Base-by-base conservation (phyloP, 2,797 vertebrate species). In the Ciconia nigra region DNA sequence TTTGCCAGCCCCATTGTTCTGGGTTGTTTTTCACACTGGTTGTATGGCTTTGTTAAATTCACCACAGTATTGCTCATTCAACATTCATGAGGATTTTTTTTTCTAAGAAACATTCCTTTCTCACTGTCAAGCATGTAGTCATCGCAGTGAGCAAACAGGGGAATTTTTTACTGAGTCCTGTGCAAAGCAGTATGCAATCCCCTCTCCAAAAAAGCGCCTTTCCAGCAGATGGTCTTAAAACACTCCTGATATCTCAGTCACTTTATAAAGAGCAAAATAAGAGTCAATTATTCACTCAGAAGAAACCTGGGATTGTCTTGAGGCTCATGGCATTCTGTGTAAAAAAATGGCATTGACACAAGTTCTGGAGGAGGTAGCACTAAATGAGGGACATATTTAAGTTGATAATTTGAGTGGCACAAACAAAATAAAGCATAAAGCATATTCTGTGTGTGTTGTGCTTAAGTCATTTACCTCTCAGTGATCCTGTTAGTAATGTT, bases 101-200 rank as follows among this genome's bases (percentile, higher is more conserved):
- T 13, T 19, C 7, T 37, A 7, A 61, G 58, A 47, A 41, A 8
- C 25, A 5, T 17, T 49, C 39, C 4, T 58, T 33, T 46, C 18
- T 70, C 11, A 2, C 41, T 72, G 13, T 37, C 61, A 83, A 67
- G 44, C 18, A 46, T 9, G 22, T 37, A 49, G 7, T 18, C 21
- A 8, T 16, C 0, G 1, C 37, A 51, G 10, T 8, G 57, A 54
- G 12, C 11, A 33, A 24, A 4, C 0, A 62, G 55, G 22, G n/a
- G 22, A 26, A 5, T 0, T 0, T 89, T 83, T 83, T 49, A 37
- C 58, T 39, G 37, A 39, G 37, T 39, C 37, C 37, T 73, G 16
- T 39, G 54, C 29, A 54, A 70, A 93, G 31, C 26, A 83, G 29
- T 8, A 15, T 29, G 15, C n/a, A 65, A 88, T 3, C 10, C 10